phyloP scores from a whole-genome alignment of 2,113 vertebrate species.

The Elaphurus davidianus region DNA sequence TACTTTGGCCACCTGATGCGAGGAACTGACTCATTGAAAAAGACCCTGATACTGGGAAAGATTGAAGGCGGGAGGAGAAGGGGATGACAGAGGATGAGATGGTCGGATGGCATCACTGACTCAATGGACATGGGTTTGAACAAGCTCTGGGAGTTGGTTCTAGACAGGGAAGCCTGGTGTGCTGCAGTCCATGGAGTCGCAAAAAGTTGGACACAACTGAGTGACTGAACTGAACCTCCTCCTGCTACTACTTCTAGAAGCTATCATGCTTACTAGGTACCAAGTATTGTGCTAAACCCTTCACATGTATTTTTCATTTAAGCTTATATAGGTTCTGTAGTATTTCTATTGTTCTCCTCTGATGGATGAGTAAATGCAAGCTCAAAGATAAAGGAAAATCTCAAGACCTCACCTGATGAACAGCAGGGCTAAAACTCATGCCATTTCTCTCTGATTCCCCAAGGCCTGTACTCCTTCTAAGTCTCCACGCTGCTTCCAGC shows the following conservation, averaged over 20 bases:
- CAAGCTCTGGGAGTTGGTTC: neutral
- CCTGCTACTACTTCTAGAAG: neutral
- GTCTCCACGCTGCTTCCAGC: neutral
- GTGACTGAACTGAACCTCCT: neutral
- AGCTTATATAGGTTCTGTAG: neutral
- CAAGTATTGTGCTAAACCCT: neutral
- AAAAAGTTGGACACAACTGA: neutral
- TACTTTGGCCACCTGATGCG: neutral
- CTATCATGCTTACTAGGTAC: neutral
- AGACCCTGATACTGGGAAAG: neutral
- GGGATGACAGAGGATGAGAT: fast-evolving
- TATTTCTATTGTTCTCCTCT: neutral
- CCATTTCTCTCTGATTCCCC: neutral
- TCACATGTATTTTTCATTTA: neutral
- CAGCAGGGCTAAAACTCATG: no score
- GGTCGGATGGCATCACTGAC: fast-evolving
- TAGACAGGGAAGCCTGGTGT: neutral
- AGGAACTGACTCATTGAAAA: neutral
- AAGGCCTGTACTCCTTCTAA: neutral
- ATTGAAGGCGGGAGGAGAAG: neutral
- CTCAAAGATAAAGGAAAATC: neutral
- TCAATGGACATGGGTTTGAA: neutral
- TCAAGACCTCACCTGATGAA: fast-evolving
- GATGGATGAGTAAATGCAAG: fast-evolving
- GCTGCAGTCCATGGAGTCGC: neutral